phyloP scores from a whole-genome alignment of 2,113 vertebrate species.

The Beaufortia kweichowensis region DNA sequence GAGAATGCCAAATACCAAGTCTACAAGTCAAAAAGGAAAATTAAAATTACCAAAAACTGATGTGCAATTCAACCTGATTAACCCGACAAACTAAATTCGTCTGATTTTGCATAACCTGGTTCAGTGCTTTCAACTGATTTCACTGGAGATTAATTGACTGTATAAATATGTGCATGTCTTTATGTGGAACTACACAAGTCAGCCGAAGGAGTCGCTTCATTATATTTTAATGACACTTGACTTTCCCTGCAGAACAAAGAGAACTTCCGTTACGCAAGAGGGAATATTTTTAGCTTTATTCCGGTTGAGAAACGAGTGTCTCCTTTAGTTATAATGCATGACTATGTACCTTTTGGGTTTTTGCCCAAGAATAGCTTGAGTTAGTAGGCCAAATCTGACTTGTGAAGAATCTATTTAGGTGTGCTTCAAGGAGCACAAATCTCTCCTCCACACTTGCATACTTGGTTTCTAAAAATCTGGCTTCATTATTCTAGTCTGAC shows the following conservation, averaged over 20 bases:
- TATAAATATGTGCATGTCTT: neutral
- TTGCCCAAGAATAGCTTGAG: slow-evolving; percentile 9
- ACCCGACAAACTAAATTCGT: neutral
- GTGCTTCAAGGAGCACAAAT: neutral
- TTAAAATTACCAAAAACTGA: no score
- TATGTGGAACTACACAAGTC: slow-evolving; percentile 21
- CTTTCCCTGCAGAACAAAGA: slow-evolving; percentile 5
- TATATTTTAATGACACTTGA: slow-evolving; percentile 16
- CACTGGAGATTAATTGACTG: neutral
- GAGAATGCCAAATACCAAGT: no score
- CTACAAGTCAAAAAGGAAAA: neutral
- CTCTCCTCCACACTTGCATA: neutral
- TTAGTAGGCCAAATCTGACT: neutral
- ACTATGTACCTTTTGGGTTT: slow-evolving; percentile 10
- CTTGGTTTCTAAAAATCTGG: neutral
- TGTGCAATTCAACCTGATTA: neutral
- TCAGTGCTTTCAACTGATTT: neutral
- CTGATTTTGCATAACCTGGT: neutral
- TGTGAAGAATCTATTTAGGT: neutral
- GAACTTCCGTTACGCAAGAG: neutral
- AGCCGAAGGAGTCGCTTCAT: slow-evolving; percentile 8
- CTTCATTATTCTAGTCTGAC: neutral
- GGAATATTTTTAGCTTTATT: slow-evolving; percentile 27
- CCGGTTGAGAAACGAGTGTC: slow-evolving; percentile 27
- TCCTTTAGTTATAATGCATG: slow-evolving; percentile 21